Evolutionary conservation across 2,113 vertebrate genomes (phyloP).

Genomic region (Pionites leucogaster): DNA sequence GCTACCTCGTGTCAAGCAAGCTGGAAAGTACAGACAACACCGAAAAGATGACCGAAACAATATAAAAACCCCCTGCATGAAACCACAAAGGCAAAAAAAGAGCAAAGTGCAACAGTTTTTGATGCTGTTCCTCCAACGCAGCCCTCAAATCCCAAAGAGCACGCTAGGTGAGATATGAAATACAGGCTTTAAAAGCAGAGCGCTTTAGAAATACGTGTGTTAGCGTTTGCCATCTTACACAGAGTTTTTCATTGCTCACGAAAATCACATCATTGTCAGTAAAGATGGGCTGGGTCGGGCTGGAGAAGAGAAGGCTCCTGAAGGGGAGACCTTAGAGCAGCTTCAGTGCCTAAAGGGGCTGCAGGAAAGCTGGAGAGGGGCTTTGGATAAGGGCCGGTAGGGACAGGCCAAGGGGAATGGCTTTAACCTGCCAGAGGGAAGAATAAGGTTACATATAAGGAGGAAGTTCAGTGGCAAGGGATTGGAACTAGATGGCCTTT

Average conservation of each 20-base stretch:
- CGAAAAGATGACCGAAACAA: background rate
- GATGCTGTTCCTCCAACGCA: background rate
- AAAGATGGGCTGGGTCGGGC: background rate
- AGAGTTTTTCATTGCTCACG: background rate
- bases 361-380: background rate
- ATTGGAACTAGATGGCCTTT: background rate
- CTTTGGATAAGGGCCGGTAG: background rate
- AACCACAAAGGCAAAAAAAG: background rate
- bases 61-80: background rate
- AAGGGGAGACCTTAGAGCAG: no score
- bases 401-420: background rate
- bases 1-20: background rate
- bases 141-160: background rate
- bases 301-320: background rate
- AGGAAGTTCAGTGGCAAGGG: background rate
- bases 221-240: background rate
- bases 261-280: background rate
- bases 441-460: background rate
- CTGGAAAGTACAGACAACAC: constrained; percentile 27
- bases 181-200: background rate
- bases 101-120: background rate
- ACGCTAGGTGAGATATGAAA: background rate
- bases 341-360: background rate
- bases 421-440: background rate
- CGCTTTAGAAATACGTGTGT: background rate